Percentiles rank a stretch among this genome's conserved stretches.
Conservation (phyloP, 2,797 vertebrate species). For the Microctenopoma steveboyesi region DNA sequence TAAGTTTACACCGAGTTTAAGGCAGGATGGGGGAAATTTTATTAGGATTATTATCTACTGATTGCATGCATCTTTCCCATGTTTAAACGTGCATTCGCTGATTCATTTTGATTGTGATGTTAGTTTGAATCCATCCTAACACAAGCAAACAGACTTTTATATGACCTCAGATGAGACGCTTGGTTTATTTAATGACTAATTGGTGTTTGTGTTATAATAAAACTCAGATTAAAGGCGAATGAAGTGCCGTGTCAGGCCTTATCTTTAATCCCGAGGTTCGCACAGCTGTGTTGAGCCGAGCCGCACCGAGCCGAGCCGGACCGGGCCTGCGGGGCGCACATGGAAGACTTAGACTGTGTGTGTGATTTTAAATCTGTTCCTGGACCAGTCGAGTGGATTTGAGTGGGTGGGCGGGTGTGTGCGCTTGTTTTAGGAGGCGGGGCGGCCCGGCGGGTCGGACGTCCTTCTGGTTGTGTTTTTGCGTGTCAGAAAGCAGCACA, state of each 20-base stretch:
- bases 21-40: too few relatives aligned
- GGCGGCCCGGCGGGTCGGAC: conserved; percentile 59
- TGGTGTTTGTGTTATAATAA: not conserved
- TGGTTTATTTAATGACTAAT: not conserved
- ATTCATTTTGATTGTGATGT: not conserved
- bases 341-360: not conserved
- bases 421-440: conserved; percentile 71
- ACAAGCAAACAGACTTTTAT: not conserved
- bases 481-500: conserved; percentile 51
- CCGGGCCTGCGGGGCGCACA: too few relatives aligned
- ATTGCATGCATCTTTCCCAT: too few relatives aligned
- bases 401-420: conserved; percentile 62
- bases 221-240: not conserved
- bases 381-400: conserved; percentile 29
- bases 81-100: not conserved
- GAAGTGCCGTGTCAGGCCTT: not conserved
- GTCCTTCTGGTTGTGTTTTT: conserved; percentile 41
- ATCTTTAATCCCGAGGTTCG: not conserved
- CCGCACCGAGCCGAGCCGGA: not conserved
- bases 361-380: conserved; percentile 12
- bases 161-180: not conserved
- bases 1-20: conserved; percentile 6
- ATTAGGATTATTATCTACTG: too few relatives aligned
- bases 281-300: not conserved
- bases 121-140: not conserved